phyloP scores from a whole-genome alignment of 1,140 invertebrate genomes.

The Aphelinus atriplicis region DNA sequence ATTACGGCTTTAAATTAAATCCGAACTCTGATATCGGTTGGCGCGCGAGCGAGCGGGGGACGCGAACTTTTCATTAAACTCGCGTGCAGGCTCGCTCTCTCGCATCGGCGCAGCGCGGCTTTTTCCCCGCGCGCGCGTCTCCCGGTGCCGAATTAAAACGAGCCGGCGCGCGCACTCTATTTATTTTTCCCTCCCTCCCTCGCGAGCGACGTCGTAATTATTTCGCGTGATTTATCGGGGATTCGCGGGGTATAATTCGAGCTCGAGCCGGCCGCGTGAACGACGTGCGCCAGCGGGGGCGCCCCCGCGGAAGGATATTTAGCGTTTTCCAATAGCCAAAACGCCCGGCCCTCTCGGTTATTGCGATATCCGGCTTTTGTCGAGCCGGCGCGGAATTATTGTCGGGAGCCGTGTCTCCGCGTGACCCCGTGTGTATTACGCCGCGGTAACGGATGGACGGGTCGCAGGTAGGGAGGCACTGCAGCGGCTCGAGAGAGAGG shows the following conservation, averaged over 20 bases:
- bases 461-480: not conserved
- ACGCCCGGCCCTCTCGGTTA: slow-evolving; percentile 38
- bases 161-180: not conserved
- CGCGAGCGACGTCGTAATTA: slow-evolving; percentile 33
- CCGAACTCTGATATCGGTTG: slow-evolving; percentile 22
- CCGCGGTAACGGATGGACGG: no score
- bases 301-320: slow-evolving; percentile 54
- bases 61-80: slow-evolving; percentile 34
- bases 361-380: not conserved
- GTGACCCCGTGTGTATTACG: no score
- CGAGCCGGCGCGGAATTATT: no score
- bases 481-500: not conserved
- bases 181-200: not conserved
- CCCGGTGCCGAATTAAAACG: slow-evolving; percentile 18
- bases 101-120: no score
- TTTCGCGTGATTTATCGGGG: slow-evolving; percentile 44
- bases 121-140: not conserved
- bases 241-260: slow-evolving; percentile 25
- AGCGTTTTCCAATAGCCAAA: slow-evolving; percentile 58
- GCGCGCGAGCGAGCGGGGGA: not conserved
- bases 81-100: not conserved
- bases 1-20: slow-evolving; percentile 38
- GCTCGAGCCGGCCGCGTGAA: slow-evolving; percentile 56
- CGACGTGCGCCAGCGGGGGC: slow-evolving; percentile 46
- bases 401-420: no score